Percentiles rank a stretch among this genome's conserved stretches.
Evolutionary conservation across 2,888 invertebrate species (phyloP).

Genomic region (Leptopilina syphax): DNA sequence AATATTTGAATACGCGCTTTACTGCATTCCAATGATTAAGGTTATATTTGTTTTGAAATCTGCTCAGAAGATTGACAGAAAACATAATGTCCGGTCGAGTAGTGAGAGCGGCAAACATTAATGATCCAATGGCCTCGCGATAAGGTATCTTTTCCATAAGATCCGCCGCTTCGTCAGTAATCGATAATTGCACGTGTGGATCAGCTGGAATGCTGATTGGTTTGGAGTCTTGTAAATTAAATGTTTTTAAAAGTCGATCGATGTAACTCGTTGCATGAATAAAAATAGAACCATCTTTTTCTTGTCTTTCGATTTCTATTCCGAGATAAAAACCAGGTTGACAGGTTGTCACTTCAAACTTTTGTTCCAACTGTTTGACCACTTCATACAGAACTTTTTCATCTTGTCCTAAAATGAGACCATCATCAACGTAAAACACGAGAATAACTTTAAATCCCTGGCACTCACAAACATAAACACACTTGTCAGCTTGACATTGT

Average conservation of each 20-base stretch:
- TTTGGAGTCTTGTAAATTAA: slow-evolving; percentile 5
- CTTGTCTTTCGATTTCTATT: slow-evolving; percentile 15
- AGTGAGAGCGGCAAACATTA: slow-evolving; percentile 44
- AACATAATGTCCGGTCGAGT: slow-evolving; percentile 55
- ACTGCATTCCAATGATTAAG: slow-evolving; percentile 52
- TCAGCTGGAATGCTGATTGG: slow-evolving; percentile 42
- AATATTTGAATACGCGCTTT: slow-evolving; percentile 52
- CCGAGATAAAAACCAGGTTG: background rate
- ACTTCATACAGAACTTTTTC: background rate
- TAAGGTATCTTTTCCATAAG: slow-evolving; percentile 38
- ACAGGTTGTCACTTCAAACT: slow-evolving; percentile 22
- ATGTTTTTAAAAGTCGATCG: slow-evolving; percentile 32
- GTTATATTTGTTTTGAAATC: slow-evolving; percentile 44
- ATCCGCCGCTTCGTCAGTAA: background rate
- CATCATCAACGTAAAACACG: slow-evolving; percentile 44
- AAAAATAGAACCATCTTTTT: slow-evolving; percentile 19
- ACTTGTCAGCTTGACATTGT: slow-evolving; percentile 43
- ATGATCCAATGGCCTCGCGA: slow-evolving; percentile 47
- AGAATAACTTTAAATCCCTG: slow-evolving; percentile 43
- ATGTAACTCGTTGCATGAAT: slow-evolving; percentile 39
- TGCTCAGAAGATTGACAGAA: slow-evolving; percentile 48
- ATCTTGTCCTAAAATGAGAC: slow-evolving; percentile 31
- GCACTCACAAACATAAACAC: slow-evolving; percentile 42
- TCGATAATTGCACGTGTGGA: slow-evolving; percentile 41
- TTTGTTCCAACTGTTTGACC: background rate